Conservation (phyloP, 2,797 vertebrate genomes). For the Benthosema pterotum region DNA sequence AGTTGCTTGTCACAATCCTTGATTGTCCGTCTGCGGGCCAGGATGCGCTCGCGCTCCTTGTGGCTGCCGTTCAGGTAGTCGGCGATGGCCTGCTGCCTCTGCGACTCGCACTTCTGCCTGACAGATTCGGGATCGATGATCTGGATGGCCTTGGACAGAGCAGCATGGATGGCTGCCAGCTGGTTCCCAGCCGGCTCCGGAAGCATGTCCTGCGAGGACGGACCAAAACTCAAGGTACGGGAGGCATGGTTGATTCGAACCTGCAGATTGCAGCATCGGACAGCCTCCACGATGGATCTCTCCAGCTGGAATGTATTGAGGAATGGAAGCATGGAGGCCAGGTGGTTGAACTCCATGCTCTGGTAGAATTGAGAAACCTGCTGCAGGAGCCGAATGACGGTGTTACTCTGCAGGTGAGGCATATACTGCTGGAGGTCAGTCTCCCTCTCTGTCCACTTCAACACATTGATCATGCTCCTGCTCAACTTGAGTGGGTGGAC, state of each 20-base stretch:
- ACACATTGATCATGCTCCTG: slow-evolving; percentile 94
- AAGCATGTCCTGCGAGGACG: slow-evolving; percentile 98
- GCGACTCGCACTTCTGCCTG: slow-evolving; percentile 96
- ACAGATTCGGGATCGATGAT: slow-evolving; percentile 93
- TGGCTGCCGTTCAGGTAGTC: slow-evolving; percentile 92
- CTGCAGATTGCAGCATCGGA: slow-evolving; percentile 97
- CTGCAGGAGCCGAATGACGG: slow-evolving; percentile 94
- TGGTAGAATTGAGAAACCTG: slow-evolving; percentile 99
- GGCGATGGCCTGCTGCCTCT: slow-evolving; percentile 90
- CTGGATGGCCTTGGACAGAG: slow-evolving; percentile 93
- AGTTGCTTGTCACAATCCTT: slow-evolving; percentile 97
- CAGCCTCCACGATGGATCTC: slow-evolving; percentile 96
- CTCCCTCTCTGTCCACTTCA: slow-evolving; percentile 97
- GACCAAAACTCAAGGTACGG: slow-evolving; percentile 93
- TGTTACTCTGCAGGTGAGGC: slow-evolving; percentile 95
- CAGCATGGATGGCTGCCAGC: slow-evolving; percentile 95
- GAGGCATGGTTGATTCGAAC: slow-evolving; percentile 95
- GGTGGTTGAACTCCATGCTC: slow-evolving; percentile 96
- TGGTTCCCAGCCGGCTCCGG: slow-evolving; percentile 98
- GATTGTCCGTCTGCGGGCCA: slow-evolving; percentile 95
- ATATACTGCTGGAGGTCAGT: slow-evolving; percentile 95
- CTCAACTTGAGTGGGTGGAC: slow-evolving; percentile 96
- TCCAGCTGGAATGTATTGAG: slow-evolving; percentile 97
- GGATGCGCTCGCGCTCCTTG: slow-evolving; percentile 96
- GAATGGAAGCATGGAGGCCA: slow-evolving; percentile 94